Conservation (phyloP, 2,113 vertebrate genomes). For the Ammodytes dubius region DNA sequence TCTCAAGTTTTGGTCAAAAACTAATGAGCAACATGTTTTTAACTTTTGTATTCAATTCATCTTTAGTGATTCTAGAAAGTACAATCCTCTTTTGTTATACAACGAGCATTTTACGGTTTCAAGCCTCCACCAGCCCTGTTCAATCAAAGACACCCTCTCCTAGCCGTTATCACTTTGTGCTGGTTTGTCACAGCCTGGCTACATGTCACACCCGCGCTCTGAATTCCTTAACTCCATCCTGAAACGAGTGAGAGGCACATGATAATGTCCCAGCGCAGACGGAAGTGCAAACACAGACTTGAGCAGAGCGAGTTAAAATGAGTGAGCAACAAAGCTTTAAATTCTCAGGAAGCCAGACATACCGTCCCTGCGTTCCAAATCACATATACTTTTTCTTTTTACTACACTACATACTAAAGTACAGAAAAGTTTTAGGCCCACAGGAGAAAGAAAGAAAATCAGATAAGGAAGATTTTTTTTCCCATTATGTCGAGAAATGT, state of each 20-base stretch:
- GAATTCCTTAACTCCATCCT: conserved; percentile 69
- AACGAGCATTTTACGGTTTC: no score
- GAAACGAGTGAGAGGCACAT: conserved; percentile 50
- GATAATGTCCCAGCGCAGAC: conserved; percentile 58
- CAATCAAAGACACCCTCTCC: conserved; percentile 35
- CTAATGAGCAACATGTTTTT: no score
- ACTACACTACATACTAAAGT: no score
- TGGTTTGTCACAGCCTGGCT: conserved; percentile 51
- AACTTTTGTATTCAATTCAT: not conserved
- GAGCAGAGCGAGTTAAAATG: not conserved
- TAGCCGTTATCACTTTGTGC: conserved; percentile 52
- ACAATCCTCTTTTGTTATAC: no score
- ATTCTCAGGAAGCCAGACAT: not conserved
- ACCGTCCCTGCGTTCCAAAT: no score
- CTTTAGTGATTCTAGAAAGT: not conserved
- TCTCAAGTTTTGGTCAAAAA: no score
- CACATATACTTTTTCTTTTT: no score
- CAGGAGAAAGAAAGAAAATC: no score
- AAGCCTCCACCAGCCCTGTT: not conserved
- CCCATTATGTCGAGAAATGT: no score
- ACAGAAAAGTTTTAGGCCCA: no score
- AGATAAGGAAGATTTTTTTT: no score
- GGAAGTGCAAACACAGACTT: conserved; percentile 4
- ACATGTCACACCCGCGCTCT: conserved; percentile 61
- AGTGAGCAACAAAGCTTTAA: conserved; percentile 9